phyloP scores from a whole-genome alignment of 1,140 invertebrate species.

The Periplaneta americana region DNA sequence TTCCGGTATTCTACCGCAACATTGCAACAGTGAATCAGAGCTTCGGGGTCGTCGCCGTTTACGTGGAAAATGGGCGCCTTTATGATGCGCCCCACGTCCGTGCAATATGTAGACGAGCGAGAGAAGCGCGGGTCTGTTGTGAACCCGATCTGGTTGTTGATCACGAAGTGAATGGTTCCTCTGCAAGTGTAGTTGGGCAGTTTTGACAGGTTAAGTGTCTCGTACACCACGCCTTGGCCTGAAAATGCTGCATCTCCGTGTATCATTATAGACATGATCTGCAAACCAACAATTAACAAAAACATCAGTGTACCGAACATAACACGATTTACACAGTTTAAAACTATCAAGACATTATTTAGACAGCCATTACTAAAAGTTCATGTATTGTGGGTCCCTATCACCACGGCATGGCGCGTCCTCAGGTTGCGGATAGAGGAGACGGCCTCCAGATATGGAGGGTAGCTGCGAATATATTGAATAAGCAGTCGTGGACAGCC shows the following conservation, averaged over 20 bases:
- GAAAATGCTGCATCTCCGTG: slow-evolving; percentile 88
- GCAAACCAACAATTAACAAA: slow-evolving; percentile 21
- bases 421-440: no score
- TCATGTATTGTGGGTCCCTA: no score
- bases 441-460: no score
- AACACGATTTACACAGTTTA: background rate
- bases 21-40: slow-evolving; percentile 76
- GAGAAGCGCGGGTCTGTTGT: slow-evolving; percentile 83
- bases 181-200: slow-evolving; percentile 81
- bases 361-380: background rate
- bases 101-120: slow-evolving; percentile 58
- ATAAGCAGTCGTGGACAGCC: no score
- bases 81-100: slow-evolving; percentile 79
- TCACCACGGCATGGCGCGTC: no score
- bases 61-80: slow-evolving; percentile 93
- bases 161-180: slow-evolving; percentile 85
- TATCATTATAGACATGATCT: slow-evolving; percentile 66
- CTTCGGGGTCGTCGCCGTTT: slow-evolving; percentile 89
- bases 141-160: slow-evolving; percentile 86
- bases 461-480: no score
- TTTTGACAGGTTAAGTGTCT: slow-evolving; percentile 82
- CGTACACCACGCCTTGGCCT: slow-evolving; percentile 82
- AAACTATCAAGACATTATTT: background rate
- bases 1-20: slow-evolving; percentile 74
- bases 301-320: background rate